A percentile compares a stretch with the other conserved stretches of the same genome.
phyloP scores from a whole-genome alignment of 2,888 invertebrate genomes.

The Endomychus coccineus region DNA sequence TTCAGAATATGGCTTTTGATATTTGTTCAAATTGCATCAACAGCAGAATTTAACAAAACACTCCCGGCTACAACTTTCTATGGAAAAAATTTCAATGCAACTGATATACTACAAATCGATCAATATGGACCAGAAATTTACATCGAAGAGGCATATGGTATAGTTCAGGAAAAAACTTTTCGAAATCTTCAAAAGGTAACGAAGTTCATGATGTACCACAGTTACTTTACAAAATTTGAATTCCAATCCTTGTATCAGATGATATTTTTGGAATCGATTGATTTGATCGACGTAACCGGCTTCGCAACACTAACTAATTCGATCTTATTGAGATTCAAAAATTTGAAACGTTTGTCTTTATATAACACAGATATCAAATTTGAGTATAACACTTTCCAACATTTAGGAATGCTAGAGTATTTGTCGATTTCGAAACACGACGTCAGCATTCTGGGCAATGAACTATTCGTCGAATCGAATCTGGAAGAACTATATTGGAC shows the following conservation, averaged over 20 bases:
- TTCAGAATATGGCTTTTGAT: no score
- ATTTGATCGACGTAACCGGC: constrained; percentile 8
- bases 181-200: constrained; percentile 5
- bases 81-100: constrained; percentile 11
- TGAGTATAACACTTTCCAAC: constrained; percentile 9
- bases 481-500: constrained; percentile 13
- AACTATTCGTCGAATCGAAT: constrained; percentile 8
- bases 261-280: constrained; percentile 10
- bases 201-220: constrained; percentile 10
- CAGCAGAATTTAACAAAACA: constrained; percentile 10
- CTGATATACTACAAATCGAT: constrained; percentile 5
- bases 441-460: constrained; percentile 12
- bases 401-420: constrained; percentile 9
- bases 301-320: constrained; percentile 6
- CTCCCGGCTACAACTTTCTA: constrained; percentile 1
- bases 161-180: constrained; percentile 10
- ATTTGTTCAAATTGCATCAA: no score
- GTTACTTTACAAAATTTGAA: constrained; percentile 8
- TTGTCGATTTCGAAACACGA: constrained; percentile 11
- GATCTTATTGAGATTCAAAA: constrained; percentile 9
- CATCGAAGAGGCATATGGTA: constrained; percentile 7
- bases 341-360: constrained; percentile 5
- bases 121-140: constrained; percentile 9
- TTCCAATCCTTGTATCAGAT: constrained; percentile 6
- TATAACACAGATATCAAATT: constrained; percentile 11